Percentiles rank a stretch among this genome's conserved stretches.
Conservation (phyloP, 2,113 vertebrate species). For the Platanista minor region DNA sequence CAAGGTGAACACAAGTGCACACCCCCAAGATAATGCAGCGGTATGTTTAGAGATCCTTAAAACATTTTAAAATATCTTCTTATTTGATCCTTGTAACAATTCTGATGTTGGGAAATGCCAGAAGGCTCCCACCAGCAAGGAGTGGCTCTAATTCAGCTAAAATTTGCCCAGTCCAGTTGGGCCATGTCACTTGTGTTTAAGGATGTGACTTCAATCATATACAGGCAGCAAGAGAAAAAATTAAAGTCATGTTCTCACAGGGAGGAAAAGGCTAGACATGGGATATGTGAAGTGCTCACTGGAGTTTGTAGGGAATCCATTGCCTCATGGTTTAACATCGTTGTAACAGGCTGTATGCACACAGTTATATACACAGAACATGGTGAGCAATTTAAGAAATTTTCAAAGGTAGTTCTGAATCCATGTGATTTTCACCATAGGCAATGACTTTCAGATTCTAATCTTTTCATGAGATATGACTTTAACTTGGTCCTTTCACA, state of each 20-base stretch:
- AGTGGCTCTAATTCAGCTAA: not conserved
- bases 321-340: accelerated
- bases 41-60: not conserved
- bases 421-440: not conserved
- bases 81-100: not conserved
- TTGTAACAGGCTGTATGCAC: not conserved
- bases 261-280: not conserved
- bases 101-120: not conserved
- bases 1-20: not conserved
- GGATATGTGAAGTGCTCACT: not conserved
- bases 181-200: not conserved
- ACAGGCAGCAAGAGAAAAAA: not conserved
- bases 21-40: not conserved
- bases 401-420: not conserved
- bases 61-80: not conserved
- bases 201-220: not conserved
- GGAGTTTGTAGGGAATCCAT: not conserved
- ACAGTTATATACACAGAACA: not conserved
- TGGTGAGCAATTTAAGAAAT: not conserved
- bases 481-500: not conserved
- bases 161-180: not conserved
- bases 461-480: not conserved
- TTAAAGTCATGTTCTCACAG: not conserved
- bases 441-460: not conserved
- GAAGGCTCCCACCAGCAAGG: not conserved